Evolutionary conservation across 1,140 invertebrate genomes (phyloP), one percentile per base, ranked within the genome.

Genomic region (Caenorhabditis latens): DNA sequence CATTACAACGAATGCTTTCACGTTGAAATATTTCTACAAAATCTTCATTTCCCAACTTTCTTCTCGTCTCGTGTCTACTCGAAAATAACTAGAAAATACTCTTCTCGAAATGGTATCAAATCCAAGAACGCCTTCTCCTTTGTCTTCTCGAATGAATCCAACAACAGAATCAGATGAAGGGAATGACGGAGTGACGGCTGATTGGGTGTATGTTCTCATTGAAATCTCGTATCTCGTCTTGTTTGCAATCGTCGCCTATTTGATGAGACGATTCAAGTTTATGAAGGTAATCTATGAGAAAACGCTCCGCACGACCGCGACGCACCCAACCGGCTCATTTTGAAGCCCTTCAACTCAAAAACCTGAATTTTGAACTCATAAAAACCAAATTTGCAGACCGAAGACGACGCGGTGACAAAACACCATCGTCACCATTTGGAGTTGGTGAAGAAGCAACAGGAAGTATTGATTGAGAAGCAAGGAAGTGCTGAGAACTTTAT

Each of bases 271-370:
- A 79, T 79, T 53, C 40, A 50, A 32, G 21, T 79, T 79, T n/a
- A 79, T 79, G 71, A 79, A 79, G 71, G 71, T 79, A 43, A 32
- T 71, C n/a, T n/a, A n/a, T n/a, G n/a, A n/a, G n/a, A 32, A 32
- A 32, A 32, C 32, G 32, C 32, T 0, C 2, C 32, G 32, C 32
- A 32, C 0, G 32, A 32, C 32, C 32, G 32, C 32, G 32, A 32
- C 32, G 32, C 32, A 32, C 32, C 2, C 32, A 32, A n/a, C n/a
- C n/a, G 32, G 32, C 32, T 32, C 32, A 32, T 71, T 58, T 58
- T 58, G 55, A 19, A 58, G 13, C n/a, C 11, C 19, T 14, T 58
- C 50, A 13, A 53, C 32, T 32, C 32, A 32, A 32, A 32, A 32
- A 32, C 0, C 16, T n/a, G 40, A 24, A 32, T 40, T 32, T 63